These are phyloP conservation scores for Trichomycterus rosablanca DNA, from an alignment of 2,113 vertebrate species.

Conservation along the genomic window DNA sequence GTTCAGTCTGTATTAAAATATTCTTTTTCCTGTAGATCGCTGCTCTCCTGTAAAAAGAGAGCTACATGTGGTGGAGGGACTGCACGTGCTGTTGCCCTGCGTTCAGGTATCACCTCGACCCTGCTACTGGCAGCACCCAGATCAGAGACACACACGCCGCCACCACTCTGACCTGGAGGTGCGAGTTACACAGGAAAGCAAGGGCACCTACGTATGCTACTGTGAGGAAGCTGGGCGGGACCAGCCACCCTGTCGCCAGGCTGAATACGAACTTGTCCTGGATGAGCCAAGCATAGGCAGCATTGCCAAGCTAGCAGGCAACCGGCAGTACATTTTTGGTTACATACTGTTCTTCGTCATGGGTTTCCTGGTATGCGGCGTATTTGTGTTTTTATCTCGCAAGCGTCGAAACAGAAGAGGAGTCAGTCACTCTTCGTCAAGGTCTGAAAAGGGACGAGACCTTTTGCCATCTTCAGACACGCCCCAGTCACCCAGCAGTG, in stretches of 20 bases:
- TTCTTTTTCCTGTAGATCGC: constrained; percentile 43
- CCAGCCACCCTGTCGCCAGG: constrained; percentile 61
- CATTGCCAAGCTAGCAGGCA: background rate
- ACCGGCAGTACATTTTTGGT: constrained; percentile 54
- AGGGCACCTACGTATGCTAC: constrained; percentile 72
- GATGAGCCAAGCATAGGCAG: constrained; percentile 43
- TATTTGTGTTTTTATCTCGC: constrained; percentile 40
- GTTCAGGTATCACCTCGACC: constrained; percentile 71
- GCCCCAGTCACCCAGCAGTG: constrained; percentile 74
- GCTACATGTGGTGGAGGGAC: constrained; percentile 52
- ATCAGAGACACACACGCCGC: constrained; percentile 58
- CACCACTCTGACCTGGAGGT: constrained; percentile 72
- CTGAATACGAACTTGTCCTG: constrained; percentile 69
- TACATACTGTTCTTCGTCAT: constrained; percentile 60
- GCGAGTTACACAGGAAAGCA: constrained; percentile 59
- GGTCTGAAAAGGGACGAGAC: constrained; percentile 64
- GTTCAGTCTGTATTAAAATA: background rate
- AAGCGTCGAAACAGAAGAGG: background rate
- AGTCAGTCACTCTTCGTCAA: constrained; percentile 53
- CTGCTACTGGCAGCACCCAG: constrained; percentile 72
- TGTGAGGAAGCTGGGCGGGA: constrained; percentile 69
- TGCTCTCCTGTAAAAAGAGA: constrained; percentile 46
- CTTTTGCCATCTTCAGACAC: constrained; percentile 72
- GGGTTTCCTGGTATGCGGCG: constrained; percentile 52
- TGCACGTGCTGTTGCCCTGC: constrained; percentile 64